Evolutionary conservation across 2,797 vertebrate species (phyloP).

Genomic region (Lophius americanus): DNA sequence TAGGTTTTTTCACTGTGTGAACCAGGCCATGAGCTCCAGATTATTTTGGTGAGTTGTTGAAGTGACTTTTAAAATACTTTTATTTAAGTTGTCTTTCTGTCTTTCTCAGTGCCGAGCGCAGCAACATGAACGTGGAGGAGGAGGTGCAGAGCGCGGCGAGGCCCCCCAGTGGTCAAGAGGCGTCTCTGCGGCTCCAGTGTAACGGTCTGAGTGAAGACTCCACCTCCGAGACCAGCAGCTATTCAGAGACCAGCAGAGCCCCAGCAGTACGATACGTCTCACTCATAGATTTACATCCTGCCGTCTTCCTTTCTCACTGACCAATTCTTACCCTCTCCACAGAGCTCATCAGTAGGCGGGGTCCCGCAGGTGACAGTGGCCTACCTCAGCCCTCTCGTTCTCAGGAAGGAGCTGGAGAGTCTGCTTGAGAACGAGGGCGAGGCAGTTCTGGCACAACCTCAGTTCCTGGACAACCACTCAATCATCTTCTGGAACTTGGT

Average conservation of each 20-base stretch:
- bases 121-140: slow-evolving; percentile 67
- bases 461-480: slow-evolving; percentile 90
- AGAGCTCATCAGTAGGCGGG: slow-evolving; percentile 62
- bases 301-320: background rate
- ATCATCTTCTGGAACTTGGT: slow-evolving; percentile 97
- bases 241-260: slow-evolving; percentile 73
- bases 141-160: slow-evolving; percentile 65
- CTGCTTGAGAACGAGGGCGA: slow-evolving; percentile 94
- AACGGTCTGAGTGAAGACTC: slow-evolving; percentile 87
- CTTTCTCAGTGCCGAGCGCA: slow-evolving; percentile 61
- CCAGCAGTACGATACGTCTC: slow-evolving; percentile 52
- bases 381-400: slow-evolving; percentile 92
- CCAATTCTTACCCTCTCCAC: background rate
- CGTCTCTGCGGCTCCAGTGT: slow-evolving; percentile 69
- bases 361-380: slow-evolving; percentile 85
- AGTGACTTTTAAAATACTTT: no score
- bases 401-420: slow-evolving; percentile 93
- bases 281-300: rapidly evolving
- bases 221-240: slow-evolving; percentile 76
- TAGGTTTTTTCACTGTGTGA: no score
- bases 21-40: background rate
- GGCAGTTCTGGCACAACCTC: slow-evolving; percentile 86
- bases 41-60: no score
- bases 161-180: slow-evolving; percentile 55
- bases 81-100: background rate